Percentiles rank a stretch among this genome's conserved stretches.
Evolutionary conservation across 2,113 vertebrate genomes (phyloP).

Genomic region (Ciconia maguari): DNA sequence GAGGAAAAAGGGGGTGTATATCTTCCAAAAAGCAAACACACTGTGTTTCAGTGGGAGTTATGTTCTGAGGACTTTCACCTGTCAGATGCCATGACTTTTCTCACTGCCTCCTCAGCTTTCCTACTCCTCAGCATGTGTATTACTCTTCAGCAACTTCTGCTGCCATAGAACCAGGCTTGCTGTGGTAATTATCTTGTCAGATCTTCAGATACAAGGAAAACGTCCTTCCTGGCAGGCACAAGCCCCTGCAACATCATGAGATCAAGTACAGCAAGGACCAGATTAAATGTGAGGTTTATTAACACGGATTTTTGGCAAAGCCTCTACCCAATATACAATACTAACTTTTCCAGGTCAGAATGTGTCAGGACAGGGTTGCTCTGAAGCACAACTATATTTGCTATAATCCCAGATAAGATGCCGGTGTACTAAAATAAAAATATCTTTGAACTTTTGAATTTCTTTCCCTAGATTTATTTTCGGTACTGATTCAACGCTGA

Average conservation of each 20-base stretch:
- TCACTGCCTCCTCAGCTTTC: not conserved
- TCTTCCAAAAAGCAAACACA: not conserved
- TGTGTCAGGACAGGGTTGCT: not conserved
- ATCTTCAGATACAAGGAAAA: not conserved
- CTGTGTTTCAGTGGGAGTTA: not conserved
- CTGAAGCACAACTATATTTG: not conserved
- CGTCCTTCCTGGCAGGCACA: not conserved
- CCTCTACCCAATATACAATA: not conserved
- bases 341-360: not conserved
- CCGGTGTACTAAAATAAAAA: not conserved
- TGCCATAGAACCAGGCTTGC: not conserved
- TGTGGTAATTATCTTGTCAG: not conserved
- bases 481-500: not conserved
- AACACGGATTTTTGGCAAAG: not conserved
- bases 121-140: not conserved
- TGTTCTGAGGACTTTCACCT: not conserved
- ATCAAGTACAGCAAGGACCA: not conserved
- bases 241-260: not conserved
- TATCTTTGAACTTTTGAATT: not conserved
- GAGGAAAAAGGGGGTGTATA: not conserved
- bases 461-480: not conserved
- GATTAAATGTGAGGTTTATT: not conserved
- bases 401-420: not conserved
- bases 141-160: not conserved
- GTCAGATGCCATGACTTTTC: not conserved